Evolutionary conservation across 2,113 vertebrate genomes (phyloP).

Genomic region (Gobiocypris rarus): DNA sequence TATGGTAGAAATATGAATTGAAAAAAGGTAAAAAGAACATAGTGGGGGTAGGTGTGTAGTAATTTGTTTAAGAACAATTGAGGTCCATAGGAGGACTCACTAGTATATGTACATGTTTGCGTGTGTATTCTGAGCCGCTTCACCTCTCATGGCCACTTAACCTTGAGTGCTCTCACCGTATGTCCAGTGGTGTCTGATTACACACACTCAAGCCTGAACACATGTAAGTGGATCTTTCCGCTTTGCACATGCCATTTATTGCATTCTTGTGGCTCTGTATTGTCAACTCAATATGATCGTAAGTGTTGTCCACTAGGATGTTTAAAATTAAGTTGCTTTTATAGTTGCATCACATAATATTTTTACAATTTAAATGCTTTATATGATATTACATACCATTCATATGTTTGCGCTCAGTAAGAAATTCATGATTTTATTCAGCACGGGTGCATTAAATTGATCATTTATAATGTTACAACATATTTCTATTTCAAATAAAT

Average conservation of each 20-base stretch:
- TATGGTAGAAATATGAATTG: too few relatives aligned
- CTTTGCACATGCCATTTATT: constrained; percentile 9
- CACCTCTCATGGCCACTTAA: constrained; percentile 31
- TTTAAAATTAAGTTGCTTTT: background rate
- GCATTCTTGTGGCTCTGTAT: background rate
- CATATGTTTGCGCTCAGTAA: too few relatives aligned
- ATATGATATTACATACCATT: background rate
- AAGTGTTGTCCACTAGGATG: background rate
- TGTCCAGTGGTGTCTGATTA: constrained; percentile 30
- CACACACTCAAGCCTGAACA: constrained; percentile 19
- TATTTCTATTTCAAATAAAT: background rate
- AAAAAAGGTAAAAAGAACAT: too few relatives aligned
- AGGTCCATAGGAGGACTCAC: background rate
- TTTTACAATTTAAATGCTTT: background rate
- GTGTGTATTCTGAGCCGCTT: constrained; percentile 11
- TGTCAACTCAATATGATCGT: background rate
- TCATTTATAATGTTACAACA: too few relatives aligned
- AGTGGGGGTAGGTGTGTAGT: background rate
- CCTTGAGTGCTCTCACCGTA: constrained; percentile 14
- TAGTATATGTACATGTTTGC: background rate
- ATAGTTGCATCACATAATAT: background rate
- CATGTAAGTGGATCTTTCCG: constrained; percentile 3
- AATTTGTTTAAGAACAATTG: background rate
- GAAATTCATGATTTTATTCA: too few relatives aligned
- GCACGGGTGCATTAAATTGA: too few relatives aligned